Percentiles rank a stretch among this genome's conserved stretches.
These are phyloP conservation scores for Centropus unirufus DNA, from an alignment of 2,113 vertebrate species.

Conservation along the genomic window DNA sequence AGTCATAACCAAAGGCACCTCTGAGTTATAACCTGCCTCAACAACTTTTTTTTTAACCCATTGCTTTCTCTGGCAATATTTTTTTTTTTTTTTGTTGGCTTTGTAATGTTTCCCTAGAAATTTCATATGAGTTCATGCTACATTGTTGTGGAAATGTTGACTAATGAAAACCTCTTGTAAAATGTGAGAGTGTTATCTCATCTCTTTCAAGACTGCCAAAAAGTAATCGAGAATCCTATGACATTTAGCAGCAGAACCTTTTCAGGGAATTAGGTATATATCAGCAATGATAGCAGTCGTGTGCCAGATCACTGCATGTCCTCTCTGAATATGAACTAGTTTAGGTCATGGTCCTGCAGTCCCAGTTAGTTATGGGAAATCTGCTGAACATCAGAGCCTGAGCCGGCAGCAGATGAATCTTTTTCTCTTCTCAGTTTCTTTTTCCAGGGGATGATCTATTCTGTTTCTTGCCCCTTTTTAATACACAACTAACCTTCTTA, in stretches of 20 bases:
- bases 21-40: slow-evolving; percentile 45
- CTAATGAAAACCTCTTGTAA: slow-evolving; percentile 25
- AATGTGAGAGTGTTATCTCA: neutral
- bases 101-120: slow-evolving; percentile 33
- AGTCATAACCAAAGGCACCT: neutral
- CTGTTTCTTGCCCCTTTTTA: slow-evolving; percentile 7
- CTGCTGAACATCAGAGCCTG: neutral
- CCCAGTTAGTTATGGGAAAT: neutral
- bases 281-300: neutral
- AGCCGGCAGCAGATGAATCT: neutral
- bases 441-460: slow-evolving; percentile 14
- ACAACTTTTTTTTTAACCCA: slow-evolving; percentile 22
- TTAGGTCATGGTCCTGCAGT: neutral
- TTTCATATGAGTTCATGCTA: slow-evolving; percentile 25
- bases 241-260: slow-evolving; percentile 31
- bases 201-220: slow-evolving; percentile 32
- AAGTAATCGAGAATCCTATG: slow-evolving; percentile 14
- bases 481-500: slow-evolving; percentile 1
- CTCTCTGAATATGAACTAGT: neutral
- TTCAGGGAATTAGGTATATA: slow-evolving; percentile 1
- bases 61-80: neutral
- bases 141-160: slow-evolving; percentile 40
- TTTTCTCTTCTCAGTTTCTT: neutral
- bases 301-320: neutral
- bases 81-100: neutral